A percentile compares a stretch with the other conserved stretches of the same genome.
Evolutionary conservation across 2,113 vertebrate species (phyloP).

Genomic region (Apodemus sylvaticus): DNA sequence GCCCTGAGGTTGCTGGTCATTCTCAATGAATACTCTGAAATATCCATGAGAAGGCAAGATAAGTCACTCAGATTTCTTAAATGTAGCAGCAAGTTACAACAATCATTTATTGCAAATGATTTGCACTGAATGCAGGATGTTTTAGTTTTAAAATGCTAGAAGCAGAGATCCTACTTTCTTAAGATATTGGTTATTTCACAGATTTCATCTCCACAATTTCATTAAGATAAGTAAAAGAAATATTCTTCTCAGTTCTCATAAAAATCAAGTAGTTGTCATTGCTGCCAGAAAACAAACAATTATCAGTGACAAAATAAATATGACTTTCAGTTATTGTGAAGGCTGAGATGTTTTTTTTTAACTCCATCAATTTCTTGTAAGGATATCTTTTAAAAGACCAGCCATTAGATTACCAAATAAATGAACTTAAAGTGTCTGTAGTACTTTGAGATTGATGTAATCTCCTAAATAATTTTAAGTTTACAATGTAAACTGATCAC

Average conservation of each 20-base stretch:
- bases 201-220: conserved; percentile 21
- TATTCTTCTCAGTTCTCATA: conserved; percentile 5
- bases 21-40: not conserved
- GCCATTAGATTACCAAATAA: not conserved
- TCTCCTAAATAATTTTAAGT: not conserved
- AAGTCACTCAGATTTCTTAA: not conserved
- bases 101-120: not conserved
- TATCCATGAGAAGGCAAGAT: not conserved
- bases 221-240: not conserved
- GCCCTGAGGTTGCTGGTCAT: not conserved
- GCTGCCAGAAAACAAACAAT: not conserved
- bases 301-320: not conserved
- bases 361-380: not conserved
- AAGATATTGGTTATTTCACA: not conserved
- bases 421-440: not conserved
- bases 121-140: not conserved
- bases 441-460: not conserved
- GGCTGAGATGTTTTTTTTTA: no score
- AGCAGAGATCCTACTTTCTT: not conserved
- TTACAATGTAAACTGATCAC: not conserved
- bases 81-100: not conserved
- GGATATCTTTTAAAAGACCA: not conserved
- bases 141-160: conserved; percentile 16
- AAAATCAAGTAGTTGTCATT: not conserved
- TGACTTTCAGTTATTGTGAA: not conserved